Conservation (phyloP, 2,888 invertebrate genomes). For the Fragum sueziense region DNA sequence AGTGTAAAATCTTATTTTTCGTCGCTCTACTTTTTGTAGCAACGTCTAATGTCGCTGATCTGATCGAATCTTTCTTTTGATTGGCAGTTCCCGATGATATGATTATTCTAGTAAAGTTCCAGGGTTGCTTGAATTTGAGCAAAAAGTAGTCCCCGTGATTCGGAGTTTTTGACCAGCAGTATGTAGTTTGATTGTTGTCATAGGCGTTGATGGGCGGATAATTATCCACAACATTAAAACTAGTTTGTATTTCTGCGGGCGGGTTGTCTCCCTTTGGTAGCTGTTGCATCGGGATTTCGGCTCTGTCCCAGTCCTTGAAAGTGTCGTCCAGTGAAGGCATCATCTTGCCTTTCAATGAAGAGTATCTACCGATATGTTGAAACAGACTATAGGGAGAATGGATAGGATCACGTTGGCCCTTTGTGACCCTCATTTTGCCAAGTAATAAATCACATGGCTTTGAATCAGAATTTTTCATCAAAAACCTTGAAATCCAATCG, state of each 20-base stretch:
- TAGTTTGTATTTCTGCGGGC: conserved; percentile 78
- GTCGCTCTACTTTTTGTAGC: background rate
- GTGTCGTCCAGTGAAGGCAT: conserved; percentile 62
- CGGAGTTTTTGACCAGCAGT: conserved; percentile 60
- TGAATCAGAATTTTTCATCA: conserved; percentile 71
- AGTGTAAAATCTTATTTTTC: background rate
- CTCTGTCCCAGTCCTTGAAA: conserved; percentile 50
- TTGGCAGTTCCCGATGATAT: conserved; percentile 58
- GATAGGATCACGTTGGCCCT: conserved; percentile 59
- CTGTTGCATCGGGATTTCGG: conserved; percentile 22
- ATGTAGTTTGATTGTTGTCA: conserved; percentile 28
- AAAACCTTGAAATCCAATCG: conserved; percentile 69
- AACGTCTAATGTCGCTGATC: conserved; percentile 24
- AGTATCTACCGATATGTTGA: conserved; percentile 65
- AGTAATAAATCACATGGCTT: conserved; percentile 67
- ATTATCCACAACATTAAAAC: conserved; percentile 62
- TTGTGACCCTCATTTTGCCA: conserved; percentile 50
- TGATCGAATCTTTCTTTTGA: background rate
- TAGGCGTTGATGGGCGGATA: conserved; percentile 78
- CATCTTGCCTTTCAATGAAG: conserved; percentile 62
- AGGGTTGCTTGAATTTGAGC: conserved; percentile 55
- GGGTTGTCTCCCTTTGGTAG: conserved; percentile 73
- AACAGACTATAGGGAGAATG: conserved; percentile 59
- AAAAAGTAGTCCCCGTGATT: conserved; percentile 46
- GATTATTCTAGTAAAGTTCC: conserved; percentile 54